Evolutionary conservation across 2,888 invertebrate genomes (phyloP).

Genomic region (Leucophenga maculata): DNA sequence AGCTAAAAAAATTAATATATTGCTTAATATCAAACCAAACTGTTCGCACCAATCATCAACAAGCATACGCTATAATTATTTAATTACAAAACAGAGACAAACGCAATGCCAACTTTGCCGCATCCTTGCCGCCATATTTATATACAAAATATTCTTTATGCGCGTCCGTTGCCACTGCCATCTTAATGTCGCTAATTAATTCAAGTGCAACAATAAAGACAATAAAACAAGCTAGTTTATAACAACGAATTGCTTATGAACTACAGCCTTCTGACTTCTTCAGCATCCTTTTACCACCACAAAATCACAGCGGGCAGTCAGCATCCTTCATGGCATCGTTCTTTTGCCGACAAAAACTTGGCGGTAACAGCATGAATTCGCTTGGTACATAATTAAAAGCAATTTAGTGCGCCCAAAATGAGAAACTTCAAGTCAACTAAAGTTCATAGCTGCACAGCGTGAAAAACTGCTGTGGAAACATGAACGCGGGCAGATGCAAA

Average conservation of each 20-base stretch:
- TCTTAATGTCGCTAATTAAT: slow-evolving; percentile 47
- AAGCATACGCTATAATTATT: slow-evolving; percentile 3
- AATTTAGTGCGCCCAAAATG: slow-evolving; percentile 24
- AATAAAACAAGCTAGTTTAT: slow-evolving; percentile 49
- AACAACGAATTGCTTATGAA: slow-evolving; percentile 42
- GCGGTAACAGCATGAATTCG: slow-evolving; percentile 13
- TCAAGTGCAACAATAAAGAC: slow-evolving; percentile 49
- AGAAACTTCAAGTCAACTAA: slow-evolving; percentile 11
- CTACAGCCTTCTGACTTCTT: slow-evolving; percentile 13
- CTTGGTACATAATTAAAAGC: slow-evolving; percentile 30
- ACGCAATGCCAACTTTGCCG: slow-evolving; percentile 6
- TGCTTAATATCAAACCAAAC: too few species aligned
- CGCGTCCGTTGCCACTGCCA: slow-evolving; percentile 26
- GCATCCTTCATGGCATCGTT: background rate
- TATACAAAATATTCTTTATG: background rate
- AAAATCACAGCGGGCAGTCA: background rate
- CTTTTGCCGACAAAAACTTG: background rate
- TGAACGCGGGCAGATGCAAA: background rate
- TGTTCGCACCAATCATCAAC: background rate
- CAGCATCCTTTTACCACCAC: background rate
- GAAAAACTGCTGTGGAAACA: slow-evolving; percentile 1
- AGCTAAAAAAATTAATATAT: background rate
- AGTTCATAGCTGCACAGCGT: background rate
- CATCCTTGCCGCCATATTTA: background rate
- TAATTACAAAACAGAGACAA: slow-evolving; percentile 14